Evolutionary conservation across 2,113 vertebrate species (phyloP).

Genomic region (Pimephales promelas): DNA sequence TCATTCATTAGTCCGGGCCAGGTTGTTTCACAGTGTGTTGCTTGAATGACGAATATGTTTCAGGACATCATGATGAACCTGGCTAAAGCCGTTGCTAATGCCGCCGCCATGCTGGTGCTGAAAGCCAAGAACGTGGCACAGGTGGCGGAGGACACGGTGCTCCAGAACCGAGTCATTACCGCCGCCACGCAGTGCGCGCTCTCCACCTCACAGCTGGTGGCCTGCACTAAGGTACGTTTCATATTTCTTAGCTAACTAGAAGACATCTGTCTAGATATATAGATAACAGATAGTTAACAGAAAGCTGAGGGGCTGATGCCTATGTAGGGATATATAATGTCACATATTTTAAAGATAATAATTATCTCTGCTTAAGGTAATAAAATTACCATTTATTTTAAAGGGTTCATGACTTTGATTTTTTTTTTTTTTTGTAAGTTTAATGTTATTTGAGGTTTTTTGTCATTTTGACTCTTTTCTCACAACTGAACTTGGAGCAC

Average conservation of each 20-base stretch:
- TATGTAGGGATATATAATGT: too few relatives aligned
- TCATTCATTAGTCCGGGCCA: slow-evolving; percentile 30
- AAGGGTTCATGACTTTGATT: too few relatives aligned
- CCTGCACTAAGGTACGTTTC: slow-evolving; percentile 90
- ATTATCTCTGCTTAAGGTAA: too few relatives aligned
- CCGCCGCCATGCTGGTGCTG: slow-evolving; percentile 95
- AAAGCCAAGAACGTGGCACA: slow-evolving; percentile 99
- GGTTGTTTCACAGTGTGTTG: slow-evolving; percentile 20
- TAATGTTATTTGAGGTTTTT: too few relatives aligned
- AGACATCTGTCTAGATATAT: neutral
- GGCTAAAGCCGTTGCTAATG: slow-evolving; percentile 98
- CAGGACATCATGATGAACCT: slow-evolving; percentile 97
- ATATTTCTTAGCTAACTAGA: slow-evolving; percentile 6
- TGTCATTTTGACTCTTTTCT: too few relatives aligned
- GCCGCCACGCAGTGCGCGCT: slow-evolving; percentile 97
- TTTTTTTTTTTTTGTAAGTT: too few relatives aligned
- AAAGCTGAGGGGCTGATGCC: too few relatives aligned
- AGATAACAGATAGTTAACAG: too few relatives aligned
- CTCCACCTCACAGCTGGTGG: slow-evolving; percentile 97
- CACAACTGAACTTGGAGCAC: too few relatives aligned
- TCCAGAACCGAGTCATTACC: slow-evolving; percentile 97
- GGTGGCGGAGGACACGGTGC: slow-evolving; percentile 89
- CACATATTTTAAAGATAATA: too few relatives aligned
- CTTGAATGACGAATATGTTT: slow-evolving; percentile 47
- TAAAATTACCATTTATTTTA: too few relatives aligned